Base-by-base conservation (phyloP, 2,797 vertebrate genomes). In the Austrolebias charrua region DNA sequence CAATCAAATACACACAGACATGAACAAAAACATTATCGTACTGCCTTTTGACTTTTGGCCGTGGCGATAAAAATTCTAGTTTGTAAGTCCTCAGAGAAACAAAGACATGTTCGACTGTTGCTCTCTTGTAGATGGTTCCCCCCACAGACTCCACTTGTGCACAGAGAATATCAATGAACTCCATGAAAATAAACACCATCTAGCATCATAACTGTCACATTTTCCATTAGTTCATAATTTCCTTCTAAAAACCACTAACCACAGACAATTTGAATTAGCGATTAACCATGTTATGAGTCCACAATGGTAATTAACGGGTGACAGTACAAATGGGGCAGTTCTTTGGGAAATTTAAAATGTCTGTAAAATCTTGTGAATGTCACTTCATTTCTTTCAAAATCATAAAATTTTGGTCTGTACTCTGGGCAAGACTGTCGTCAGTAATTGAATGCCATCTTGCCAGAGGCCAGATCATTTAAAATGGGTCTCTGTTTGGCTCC, bases 381-480 rank as follows among this genome's bases (percentile, higher is more conserved):
- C 60, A 62, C 60, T 64, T 79, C 72, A 84, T 76, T 83, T 77
- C 73, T 69, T 72, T 79, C 75, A 76, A 79, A 71, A 79, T 54
- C 49, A 14, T 60, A 68, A 75, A 79, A 64, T 79, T 80, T 84
- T 84, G 70, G 80, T 81, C 71, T 63, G 63, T 73, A 61, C 66
- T 86, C 82, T 9, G 79, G 85, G 84, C 67, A 51, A 55, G 56
- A 69, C 78, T 87, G 88, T 88, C 87, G 63, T 60, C 60, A 10
- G 80, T 89, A 89, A 92, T 88, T 89, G 90, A 91, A 82, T 67
- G 78, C 76, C 56, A 75, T 72, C 86, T 84, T 76, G 86, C 90
- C 86, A 81, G 79, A 87, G 87, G 84, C 80, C 87, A 78, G 65
- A 88, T 83, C 87, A 89, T 89, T 90, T 88, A 88, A 24, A 82